Conservation (phyloP, 2,113 vertebrate species). For the Microcebus jonahi region DNA sequence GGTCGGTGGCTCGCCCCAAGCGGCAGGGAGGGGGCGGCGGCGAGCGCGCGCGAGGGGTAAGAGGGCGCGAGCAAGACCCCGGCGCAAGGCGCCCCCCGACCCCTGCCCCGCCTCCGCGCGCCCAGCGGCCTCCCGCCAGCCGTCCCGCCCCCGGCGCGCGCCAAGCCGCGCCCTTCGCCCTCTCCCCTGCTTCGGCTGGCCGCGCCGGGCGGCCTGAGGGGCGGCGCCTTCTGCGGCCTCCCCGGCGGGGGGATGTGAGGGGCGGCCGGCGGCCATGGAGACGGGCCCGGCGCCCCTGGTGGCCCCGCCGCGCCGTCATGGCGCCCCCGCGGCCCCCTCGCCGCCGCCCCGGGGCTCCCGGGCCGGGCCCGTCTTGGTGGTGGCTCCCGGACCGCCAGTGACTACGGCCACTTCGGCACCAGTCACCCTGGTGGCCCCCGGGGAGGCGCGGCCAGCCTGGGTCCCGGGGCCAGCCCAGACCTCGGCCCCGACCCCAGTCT, state of each 20-base stretch:
- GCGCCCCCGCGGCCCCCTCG: constrained; percentile 74
- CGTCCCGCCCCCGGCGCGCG: constrained; percentile 47
- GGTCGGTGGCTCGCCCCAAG: constrained; percentile 17
- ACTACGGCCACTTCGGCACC: constrained; percentile 64
- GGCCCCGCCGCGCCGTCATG: constrained; percentile 82
- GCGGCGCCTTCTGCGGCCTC: constrained; percentile 77
- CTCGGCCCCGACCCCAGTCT: constrained; percentile 70
- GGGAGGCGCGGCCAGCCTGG: constrained; percentile 64
- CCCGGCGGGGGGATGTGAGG: constrained; percentile 83
- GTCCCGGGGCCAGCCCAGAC: constrained; percentile 35
- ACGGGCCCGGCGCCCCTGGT: constrained; percentile 85
- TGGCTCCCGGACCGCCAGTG: constrained; percentile 83
- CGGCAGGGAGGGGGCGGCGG: constrained; percentile 61
- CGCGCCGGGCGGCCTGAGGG: constrained; percentile 68
- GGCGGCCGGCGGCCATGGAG: constrained; percentile 85
- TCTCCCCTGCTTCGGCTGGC: constrained; percentile 59
- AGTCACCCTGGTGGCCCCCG: constrained; percentile 54
- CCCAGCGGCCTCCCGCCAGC: neutral
- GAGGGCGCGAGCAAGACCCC: constrained; percentile 24
- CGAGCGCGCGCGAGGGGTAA: constrained; percentile 8
- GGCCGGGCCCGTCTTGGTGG: constrained; percentile 82
- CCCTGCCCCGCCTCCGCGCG: neutral
- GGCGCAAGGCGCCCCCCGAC: neutral
- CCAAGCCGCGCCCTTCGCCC: constrained; percentile 66
- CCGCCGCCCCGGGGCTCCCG: constrained; percentile 80